phyloP scores from a whole-genome alignment of 1,140 invertebrate genomes.

The Atta colombica region DNA sequence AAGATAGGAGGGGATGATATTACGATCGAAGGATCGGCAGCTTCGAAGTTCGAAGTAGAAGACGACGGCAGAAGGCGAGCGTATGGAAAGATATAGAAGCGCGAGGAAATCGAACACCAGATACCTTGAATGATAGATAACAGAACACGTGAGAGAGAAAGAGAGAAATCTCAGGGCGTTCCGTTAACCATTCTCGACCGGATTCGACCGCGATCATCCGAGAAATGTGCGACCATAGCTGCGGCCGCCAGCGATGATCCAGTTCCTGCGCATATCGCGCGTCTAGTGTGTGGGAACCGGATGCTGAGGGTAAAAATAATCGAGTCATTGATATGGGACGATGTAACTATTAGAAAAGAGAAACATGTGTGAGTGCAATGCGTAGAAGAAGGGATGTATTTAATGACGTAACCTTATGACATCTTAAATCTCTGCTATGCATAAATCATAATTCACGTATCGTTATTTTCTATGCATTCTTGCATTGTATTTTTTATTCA shows the following conservation, averaged over 20 bases:
- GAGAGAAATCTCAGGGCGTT: constrained; percentile 69
- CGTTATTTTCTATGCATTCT: neutral
- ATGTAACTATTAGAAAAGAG: constrained; percentile 17
- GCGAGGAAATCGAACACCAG: constrained; percentile 75
- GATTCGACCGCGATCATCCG: constrained; percentile 74
- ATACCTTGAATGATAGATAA: constrained; percentile 73
- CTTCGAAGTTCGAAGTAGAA: constrained; percentile 27
- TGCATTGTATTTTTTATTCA: neutral
- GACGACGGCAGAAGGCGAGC: constrained; percentile 16
- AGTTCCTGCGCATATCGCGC: constrained; percentile 55
- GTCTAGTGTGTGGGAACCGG: constrained; percentile 63
- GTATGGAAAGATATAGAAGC: constrained; percentile 42
- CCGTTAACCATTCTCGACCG: constrained; percentile 77
- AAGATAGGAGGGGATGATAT: constrained; percentile 40
- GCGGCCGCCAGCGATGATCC: constrained; percentile 51
- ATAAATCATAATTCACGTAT: constrained; percentile 12
- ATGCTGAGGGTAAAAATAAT: constrained; percentile 50
- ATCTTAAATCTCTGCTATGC: constrained; percentile 7
- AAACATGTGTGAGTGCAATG: neutral
- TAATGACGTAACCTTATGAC: constrained; percentile 6
- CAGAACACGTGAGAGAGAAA: constrained; percentile 29
- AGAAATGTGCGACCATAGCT: constrained; percentile 76
- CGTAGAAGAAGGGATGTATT: neutral
- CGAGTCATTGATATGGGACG: constrained; percentile 33
- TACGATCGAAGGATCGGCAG: constrained; percentile 44